Conservation (phyloP, 2,113 vertebrate species). For the Callionymus lyra region DNA sequence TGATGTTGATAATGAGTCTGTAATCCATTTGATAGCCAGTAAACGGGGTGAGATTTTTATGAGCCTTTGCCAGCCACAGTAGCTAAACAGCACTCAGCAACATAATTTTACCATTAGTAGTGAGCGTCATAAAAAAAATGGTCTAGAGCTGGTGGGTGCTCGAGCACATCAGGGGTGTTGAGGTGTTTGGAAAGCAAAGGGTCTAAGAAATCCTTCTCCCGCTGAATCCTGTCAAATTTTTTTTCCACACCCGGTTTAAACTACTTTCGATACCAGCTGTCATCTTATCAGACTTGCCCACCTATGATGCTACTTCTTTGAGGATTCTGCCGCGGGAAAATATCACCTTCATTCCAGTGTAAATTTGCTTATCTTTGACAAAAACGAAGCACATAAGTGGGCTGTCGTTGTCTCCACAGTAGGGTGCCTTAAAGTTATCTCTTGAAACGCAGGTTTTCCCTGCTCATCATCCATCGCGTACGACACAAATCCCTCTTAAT, state of each 20-base stretch:
- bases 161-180: slow-evolving; percentile 15
- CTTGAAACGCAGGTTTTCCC: slow-evolving; percentile 38
- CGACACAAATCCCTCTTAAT: slow-evolving; percentile 48
- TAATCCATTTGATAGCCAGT: slow-evolving; percentile 47
- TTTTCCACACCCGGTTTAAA: slow-evolving; percentile 32
- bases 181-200: slow-evolving; percentile 28
- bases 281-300: slow-evolving; percentile 47
- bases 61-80: slow-evolving; percentile 16
- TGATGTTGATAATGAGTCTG: slow-evolving; percentile 44
- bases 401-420: slow-evolving; percentile 31
- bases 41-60: slow-evolving; percentile 32
- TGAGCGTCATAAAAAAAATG: slow-evolving; percentile 19
- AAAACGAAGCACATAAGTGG: slow-evolving; percentile 23
- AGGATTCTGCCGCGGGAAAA: slow-evolving; percentile 34
- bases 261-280: slow-evolving; percentile 25
- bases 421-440: slow-evolving; percentile 25
- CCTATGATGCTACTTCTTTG: slow-evolving; percentile 47
- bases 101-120: slow-evolving; percentile 24
- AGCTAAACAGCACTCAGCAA: slow-evolving; percentile 30
- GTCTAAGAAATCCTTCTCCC: slow-evolving; percentile 18
- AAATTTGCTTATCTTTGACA: slow-evolving; percentile 44
- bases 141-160: slow-evolving; percentile 16
- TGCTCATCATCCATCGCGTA: slow-evolving; percentile 31
- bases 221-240: slow-evolving; percentile 39
- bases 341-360: slow-evolving; percentile 42